phyloP scores from a whole-genome alignment of 1,140 invertebrate genomes.

The Tetranychus cinnabarinus region DNA sequence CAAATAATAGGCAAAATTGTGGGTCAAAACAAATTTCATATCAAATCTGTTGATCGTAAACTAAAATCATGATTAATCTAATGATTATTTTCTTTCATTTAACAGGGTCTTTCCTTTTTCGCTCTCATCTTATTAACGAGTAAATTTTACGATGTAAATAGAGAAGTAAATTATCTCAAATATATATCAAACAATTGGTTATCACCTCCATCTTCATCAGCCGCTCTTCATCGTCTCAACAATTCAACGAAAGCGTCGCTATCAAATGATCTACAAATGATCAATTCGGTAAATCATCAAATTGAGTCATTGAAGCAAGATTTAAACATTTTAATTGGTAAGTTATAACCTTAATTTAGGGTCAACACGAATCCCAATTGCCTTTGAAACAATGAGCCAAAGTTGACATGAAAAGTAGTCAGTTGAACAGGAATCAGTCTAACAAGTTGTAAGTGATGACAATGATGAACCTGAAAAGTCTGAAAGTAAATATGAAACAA shows the following conservation, averaged over 20 bases:
- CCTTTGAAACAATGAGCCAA: background rate
- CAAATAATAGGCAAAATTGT: too few species aligned
- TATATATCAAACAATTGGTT: slow-evolving; percentile 11
- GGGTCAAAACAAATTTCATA: too few species aligned
- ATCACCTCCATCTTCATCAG: background rate
- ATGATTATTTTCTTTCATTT: background rate
- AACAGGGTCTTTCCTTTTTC: slow-evolving; percentile 14
- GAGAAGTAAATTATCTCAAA: slow-evolving; percentile 13
- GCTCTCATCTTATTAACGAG: slow-evolving; percentile 12
- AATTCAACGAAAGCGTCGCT: too few species aligned
- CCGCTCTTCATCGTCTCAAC: too few species aligned
- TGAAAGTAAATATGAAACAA: background rate
- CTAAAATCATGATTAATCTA: too few species aligned
- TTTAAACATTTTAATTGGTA: slow-evolving; percentile 5
- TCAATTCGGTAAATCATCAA: background rate
- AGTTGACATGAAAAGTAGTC: background rate
- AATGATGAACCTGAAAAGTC: background rate
- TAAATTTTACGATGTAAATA: slow-evolving; percentile 13
- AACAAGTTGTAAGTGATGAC: background rate
- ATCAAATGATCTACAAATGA: background rate
- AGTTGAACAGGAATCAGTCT: background rate
- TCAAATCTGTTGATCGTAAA: too few species aligned
- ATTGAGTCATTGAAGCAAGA: slow-evolving; percentile 5
- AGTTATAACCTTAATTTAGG: background rate
- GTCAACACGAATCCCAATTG: background rate